phyloP scores from a whole-genome alignment of 2,113 vertebrate genomes.

The Amazona vittata region DNA sequence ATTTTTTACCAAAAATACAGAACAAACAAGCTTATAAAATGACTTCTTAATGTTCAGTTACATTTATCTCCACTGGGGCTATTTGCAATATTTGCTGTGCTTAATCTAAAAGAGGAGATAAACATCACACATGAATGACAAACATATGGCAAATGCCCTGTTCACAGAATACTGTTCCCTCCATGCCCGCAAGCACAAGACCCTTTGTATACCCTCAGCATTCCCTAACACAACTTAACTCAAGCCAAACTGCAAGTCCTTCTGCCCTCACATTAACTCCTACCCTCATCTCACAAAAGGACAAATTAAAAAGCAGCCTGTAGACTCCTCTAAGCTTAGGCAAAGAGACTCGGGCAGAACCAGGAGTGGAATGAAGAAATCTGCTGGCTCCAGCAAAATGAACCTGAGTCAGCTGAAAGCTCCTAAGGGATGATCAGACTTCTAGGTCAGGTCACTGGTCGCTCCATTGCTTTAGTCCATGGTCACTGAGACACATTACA shows the following conservation, averaged over 20 bases:
- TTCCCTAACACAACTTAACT: not conserved
- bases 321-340: not conserved
- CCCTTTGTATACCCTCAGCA: not conserved
- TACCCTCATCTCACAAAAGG: not conserved
- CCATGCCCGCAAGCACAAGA: not conserved
- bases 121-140: not conserved
- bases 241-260: not conserved
- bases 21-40: not conserved
- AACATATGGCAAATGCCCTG: not conserved
- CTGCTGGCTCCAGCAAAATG: not conserved
- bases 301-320: not conserved
- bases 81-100: not conserved
- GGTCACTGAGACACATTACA: not conserved
- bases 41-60: not conserved
- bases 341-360: not conserved
- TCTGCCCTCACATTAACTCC: not conserved
- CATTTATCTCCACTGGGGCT: not conserved
- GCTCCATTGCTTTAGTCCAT: not conserved
- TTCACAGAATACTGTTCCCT: not conserved
- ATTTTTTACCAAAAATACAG: not conserved
- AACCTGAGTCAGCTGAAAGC: not conserved
- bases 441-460: not conserved
- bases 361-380: not conserved
- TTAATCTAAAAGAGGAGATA: slow-evolving; percentile 1
- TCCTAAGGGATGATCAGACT: not conserved